phyloP scores from a whole-genome alignment of 2,797 vertebrate genomes.

The Potorous gilbertii region DNA sequence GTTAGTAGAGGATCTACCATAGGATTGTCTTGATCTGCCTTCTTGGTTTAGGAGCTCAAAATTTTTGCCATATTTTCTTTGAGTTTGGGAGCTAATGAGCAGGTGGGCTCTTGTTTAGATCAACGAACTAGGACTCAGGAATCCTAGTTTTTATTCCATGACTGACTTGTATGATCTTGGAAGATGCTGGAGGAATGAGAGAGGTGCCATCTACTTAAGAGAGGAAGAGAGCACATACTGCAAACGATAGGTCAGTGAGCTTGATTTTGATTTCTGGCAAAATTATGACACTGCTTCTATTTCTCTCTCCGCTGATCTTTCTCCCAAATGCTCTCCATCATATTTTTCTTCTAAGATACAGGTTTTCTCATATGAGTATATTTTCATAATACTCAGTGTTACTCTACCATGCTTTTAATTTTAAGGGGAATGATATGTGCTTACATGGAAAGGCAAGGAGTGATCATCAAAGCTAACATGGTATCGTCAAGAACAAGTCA shows the following conservation, averaged over 20 bases:
- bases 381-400: not conserved
- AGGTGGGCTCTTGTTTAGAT: not conserved
- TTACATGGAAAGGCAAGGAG: not conserved
- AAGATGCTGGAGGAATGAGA: not conserved
- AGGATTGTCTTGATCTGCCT: not conserved
- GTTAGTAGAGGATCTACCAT: not conserved
- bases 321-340: not conserved
- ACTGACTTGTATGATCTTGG: not conserved
- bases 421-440: not conserved
- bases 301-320: not conserved
- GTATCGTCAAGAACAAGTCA: not conserved
- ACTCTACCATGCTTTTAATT: not conserved
- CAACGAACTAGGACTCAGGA: not conserved
- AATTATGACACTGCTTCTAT: not conserved
- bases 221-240: not conserved
- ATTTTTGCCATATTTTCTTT: not conserved
- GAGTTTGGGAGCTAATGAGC: not conserved
- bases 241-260: not conserved
- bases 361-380: not conserved
- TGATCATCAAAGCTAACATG: not conserved
- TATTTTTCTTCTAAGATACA: not conserved
- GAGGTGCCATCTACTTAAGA: not conserved
- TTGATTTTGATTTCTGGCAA: not conserved
- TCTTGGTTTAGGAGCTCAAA: not conserved
- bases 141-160: not conserved